Evolutionary conservation across 2,888 invertebrate genomes (phyloP).

Genomic region (Poecilobothrus nobilitatus): DNA sequence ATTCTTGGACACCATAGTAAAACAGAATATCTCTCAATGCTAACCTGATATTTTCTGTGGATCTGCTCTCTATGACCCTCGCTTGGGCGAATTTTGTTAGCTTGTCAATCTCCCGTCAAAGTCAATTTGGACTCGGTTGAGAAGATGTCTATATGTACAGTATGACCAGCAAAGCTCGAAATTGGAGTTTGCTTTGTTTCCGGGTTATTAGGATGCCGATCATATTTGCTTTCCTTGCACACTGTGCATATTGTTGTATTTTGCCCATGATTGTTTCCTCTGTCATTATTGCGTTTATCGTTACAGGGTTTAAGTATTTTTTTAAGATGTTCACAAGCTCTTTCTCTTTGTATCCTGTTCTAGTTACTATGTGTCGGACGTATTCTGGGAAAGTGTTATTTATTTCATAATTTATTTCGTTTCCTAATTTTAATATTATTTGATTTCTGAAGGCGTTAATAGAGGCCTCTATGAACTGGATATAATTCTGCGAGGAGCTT

Average conservation of each 20-base stretch:
- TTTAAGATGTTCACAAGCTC: too few relatives aligned
- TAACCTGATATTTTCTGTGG: neutral
- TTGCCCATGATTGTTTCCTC: too few relatives aligned
- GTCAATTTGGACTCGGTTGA: neutral
- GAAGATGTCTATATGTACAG: constrained; percentile 15
- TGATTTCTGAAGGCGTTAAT: constrained; percentile 13
- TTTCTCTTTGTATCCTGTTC: too few relatives aligned
- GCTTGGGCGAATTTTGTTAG: constrained; percentile 14
- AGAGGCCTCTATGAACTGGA: neutral
- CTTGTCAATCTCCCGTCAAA: constrained; percentile 16
- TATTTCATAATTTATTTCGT: neutral
- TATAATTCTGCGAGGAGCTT: neutral
- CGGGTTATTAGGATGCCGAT: constrained; percentile 14
- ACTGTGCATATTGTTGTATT: neutral
- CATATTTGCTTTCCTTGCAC: constrained; percentile 11
- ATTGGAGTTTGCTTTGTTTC: neutral
- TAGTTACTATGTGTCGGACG: too few relatives aligned
- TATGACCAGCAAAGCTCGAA: neutral
- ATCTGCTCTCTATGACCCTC: neutral
- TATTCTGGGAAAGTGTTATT: neutral
- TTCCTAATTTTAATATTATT: too few relatives aligned
- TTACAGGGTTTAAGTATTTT: neutral
- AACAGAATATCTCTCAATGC: constrained; percentile 8
- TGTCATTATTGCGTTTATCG: neutral
- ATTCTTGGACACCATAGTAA: constrained; percentile 8